Base-by-base conservation (phyloP, 2,888 invertebrate species). In the Dascillus cervinus region DNA sequence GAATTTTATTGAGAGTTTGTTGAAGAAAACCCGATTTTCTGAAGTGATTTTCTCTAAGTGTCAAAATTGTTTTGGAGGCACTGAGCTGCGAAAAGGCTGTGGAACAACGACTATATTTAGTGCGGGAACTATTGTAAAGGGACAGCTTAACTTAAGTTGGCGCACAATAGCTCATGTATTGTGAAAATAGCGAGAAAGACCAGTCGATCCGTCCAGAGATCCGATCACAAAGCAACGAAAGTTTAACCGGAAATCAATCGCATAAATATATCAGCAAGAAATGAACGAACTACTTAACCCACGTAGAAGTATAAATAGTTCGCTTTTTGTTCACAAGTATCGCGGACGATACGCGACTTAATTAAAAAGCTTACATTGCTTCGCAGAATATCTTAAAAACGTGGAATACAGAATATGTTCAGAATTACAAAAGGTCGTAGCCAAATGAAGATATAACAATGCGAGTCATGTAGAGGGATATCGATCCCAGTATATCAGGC, bases 11-110 rank as follows among this genome's bases (percentile, higher is more conserved):
- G n/a, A n/a, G n/a, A n/a, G n/a, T n/a, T n/a, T n/a, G n/a, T n/a
- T n/a, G n/a, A n/a, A n/a, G n/a, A n/a, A n/a, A n/a, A n/a, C n/a
- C n/a, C n/a, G n/a, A n/a, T n/a, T n/a, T n/a, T n/a, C n/a, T n/a
- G n/a, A n/a, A n/a, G n/a, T n/a, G n/a, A n/a, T n/a, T n/a, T n/a
- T n/a, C n/a, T n/a, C n/a, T n/a, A 8, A 17, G 17, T 17, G 8
- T 17, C 17, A 17, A 4, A 6, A 8, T 8, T 17, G 4, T 8
- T 4, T 17, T 8, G 8, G 8, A 6, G 17, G 17, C 17, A 17
- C 17, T 17, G 8, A 72, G 41, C 71, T 71, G 31, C 62, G 60
- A 2, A 67, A 65, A 2, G 71, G 63, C 2, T 62, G 55, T 9
- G 66, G 55, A 20, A 65, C 54, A 0, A 69, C 47, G 0, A 57